Conservation (phyloP, 2,797 vertebrate genomes). For the Peromyscus nudipes region DNA sequence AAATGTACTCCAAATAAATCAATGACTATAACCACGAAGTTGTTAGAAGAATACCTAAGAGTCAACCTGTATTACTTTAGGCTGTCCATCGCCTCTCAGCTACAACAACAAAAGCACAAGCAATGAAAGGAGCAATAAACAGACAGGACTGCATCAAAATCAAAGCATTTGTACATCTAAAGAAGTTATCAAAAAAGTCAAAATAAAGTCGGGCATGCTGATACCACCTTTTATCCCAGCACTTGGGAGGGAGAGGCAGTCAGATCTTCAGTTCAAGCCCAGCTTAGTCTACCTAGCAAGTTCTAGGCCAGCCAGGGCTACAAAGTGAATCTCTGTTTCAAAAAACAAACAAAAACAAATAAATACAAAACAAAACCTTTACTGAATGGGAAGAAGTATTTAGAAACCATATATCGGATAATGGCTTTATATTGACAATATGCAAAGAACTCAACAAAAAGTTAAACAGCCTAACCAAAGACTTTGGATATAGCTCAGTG, state of each 20-base stretch:
- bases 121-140: neutral
- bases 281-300: neutral
- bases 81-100: neutral
- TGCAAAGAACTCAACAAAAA: constrained; percentile 11
- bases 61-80: neutral
- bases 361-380: neutral
- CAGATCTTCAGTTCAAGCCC: neutral
- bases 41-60: neutral
- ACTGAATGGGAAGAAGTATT: constrained; percentile 10
- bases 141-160: neutral
- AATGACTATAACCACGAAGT: neutral
- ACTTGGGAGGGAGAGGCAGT: neutral
- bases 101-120: neutral
- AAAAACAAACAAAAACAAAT: neutral
- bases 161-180: constrained; percentile 22
- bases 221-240: neutral
- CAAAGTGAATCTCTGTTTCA: neutral
- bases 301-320: neutral
- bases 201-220: neutral
- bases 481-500: neutral
- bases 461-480: neutral
- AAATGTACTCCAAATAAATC: neutral
- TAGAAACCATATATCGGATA: neutral
- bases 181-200: neutral
- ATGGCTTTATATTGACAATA: constrained; percentile 6